These are phyloP conservation scores for Enteromius viviparus DNA, from an alignment of 2,797 vertebrate species.

Conservation along the genomic window DNA sequence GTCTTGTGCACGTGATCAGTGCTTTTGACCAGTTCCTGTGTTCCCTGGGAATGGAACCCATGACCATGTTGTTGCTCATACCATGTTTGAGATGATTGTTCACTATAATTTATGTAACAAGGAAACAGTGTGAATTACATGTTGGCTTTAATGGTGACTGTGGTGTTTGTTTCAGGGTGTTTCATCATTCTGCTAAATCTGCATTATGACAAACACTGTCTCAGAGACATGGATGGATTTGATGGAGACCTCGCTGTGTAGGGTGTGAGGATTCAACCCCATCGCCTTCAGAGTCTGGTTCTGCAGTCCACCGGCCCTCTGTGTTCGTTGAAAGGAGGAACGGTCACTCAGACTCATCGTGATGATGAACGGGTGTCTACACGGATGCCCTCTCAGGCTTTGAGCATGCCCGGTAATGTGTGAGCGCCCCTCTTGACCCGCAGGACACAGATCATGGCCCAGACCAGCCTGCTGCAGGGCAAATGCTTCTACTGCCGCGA, in stretches of 20 bases:
- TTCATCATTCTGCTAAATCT: neutral
- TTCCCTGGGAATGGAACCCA: neutral
- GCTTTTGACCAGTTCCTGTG: neutral
- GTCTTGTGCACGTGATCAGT: neutral
- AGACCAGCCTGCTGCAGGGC: constrained; percentile 96
- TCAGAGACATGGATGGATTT: neutral
- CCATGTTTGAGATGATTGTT: neutral
- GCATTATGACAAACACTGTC: neutral
- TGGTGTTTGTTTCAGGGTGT: constrained; percentile 36
- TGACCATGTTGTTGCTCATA: neutral
- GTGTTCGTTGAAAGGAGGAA: neutral
- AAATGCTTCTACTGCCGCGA: constrained; percentile 98
- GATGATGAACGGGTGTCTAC: constrained; percentile 55
- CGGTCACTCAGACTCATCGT: constrained; percentile 28
- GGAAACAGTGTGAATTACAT: neutral
- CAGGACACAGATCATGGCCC: constrained; percentile 82
- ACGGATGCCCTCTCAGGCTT: neutral
- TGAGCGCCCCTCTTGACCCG: constrained; percentile 66
- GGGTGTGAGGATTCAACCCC: neutral
- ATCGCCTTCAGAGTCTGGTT: neutral
- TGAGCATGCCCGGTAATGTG: constrained; percentile 73
- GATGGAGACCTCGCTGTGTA: constrained; percentile 10
- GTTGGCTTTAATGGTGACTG: neutral
- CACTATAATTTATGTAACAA: neutral
- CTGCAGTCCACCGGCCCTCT: neutral